phyloP scores from a whole-genome alignment of 2,113 vertebrate genomes.

The Ancistrus triradiatus region DNA sequence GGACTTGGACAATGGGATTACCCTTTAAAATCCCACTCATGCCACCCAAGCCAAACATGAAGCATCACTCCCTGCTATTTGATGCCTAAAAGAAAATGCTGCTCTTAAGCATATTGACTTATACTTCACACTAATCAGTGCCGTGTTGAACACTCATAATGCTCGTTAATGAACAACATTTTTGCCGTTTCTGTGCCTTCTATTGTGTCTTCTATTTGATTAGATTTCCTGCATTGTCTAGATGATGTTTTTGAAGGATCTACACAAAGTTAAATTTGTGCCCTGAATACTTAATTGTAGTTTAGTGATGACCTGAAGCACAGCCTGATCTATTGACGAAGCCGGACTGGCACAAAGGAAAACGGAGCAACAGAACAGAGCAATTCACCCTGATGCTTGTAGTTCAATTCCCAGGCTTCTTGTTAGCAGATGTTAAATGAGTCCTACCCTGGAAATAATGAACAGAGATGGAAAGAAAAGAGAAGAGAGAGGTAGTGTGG shows the following conservation, averaged over 20 bases:
- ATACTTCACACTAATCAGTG: neutral
- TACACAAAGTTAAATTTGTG: neutral
- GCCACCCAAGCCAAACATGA: slow-evolving; percentile 20
- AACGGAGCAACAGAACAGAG: slow-evolving; percentile 27
- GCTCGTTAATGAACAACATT: no score
- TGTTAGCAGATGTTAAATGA: slow-evolving; percentile 46
- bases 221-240: no score
- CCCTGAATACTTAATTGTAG: slow-evolving; percentile 32
- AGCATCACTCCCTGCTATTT: neutral
- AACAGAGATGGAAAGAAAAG: slow-evolving; percentile 25
- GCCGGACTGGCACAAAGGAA: slow-evolving; percentile 10
- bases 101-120: neutral
- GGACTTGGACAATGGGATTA: slow-evolving; percentile 29
- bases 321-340: slow-evolving; percentile 28
- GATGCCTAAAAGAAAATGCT: neutral
- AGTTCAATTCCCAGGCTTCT: slow-evolving; percentile 48
- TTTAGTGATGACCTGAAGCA: no score
- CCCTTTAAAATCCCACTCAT: slow-evolving; percentile 6
- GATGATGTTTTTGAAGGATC: no score
- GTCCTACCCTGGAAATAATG: slow-evolving; percentile 42
- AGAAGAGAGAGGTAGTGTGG: slow-evolving; percentile 17
- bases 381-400: slow-evolving; percentile 31
- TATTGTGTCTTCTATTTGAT: no score
- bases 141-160: neutral
- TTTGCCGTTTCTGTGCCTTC: no score